Base-by-base conservation (phyloP, 1,140 invertebrate species). In the Pantala flavescens region DNA sequence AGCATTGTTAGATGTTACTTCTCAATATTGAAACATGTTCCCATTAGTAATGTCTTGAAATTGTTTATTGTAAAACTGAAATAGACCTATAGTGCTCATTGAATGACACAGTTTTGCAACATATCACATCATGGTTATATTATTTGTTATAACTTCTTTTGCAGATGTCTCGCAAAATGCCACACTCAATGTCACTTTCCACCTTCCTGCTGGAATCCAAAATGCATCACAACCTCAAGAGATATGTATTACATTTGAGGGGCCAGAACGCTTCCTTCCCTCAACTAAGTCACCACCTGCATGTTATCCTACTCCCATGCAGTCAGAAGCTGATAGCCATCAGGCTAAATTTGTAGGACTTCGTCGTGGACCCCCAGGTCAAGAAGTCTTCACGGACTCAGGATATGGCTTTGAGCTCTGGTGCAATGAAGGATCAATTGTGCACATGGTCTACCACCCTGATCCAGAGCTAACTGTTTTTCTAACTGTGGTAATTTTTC, bases 401-500 rank as follows among this genome's bases (percentile, higher is more conserved):
- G 28, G 28, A 36, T 36, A 36, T 36, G 28, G 28, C 28, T 36
- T 36, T 36, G 28, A 36, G 12, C 23, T 24, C 24, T 71, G 70
- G 70, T 71, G 70, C 21, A 71, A 24, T 24, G 70, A 71, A 24
- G 70, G 70, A 71, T 71, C 70, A 24, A 24, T 71, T n/a, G 24
- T 71, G 70, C 70, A 24, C 23, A 71, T 71, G 70, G 70, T 71
- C 9, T 71, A 71, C 21, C 70, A 24, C 12, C 70, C 70, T 71
- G 70, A 71, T 71, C 70, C 70, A n/a, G 70, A 71, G 11, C 24
- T 71, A n/a, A 24, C 70, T 71, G 70, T 71, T 2, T 24, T 71
- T 23, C 70, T 71, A n/a, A 71, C 70, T 71, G 24, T 71, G 12
- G 70, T 71, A 71, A 71, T 23, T 71, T n/a, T 70, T 55, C n/a